A percentile compares a stretch with the other conserved stretches of the same genome.
Evolutionary conservation across 2,888 invertebrate species (phyloP).

Genomic region (Plutella xylostella): DNA sequence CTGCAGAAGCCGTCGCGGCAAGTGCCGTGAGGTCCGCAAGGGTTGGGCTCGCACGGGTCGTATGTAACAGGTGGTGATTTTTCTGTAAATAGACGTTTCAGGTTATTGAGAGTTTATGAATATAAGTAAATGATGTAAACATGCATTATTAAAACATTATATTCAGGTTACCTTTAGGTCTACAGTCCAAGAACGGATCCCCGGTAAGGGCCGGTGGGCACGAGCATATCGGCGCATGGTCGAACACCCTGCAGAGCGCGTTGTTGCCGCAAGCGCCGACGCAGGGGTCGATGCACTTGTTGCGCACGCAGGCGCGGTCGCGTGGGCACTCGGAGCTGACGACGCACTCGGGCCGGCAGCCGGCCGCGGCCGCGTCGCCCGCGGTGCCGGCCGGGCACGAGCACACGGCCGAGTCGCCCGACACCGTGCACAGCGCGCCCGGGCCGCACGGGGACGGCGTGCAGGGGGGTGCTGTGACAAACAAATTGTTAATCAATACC

Average conservation of each 20-base stretch:
- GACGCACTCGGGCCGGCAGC: constrained; percentile 86
- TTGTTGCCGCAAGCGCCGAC: constrained; percentile 83
- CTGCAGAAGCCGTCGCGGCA: constrained; percentile 75
- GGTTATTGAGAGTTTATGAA: too few species aligned
- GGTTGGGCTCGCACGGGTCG: constrained; percentile 78
- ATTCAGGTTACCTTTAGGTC: constrained; percentile 30
- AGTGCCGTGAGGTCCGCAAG: constrained; percentile 77
- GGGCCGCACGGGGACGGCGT: constrained; percentile 82
- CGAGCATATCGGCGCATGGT: constrained; percentile 76
- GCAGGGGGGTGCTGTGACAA: constrained; percentile 69
- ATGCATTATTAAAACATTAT: neutral
- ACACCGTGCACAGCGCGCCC: constrained; percentile 75
- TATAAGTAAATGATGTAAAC: neutral
- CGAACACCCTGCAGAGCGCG: constrained; percentile 76
- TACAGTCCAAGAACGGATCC: constrained; percentile 84
- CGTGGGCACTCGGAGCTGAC: constrained; percentile 84
- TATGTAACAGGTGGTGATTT: constrained; percentile 25
- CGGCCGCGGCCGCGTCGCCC: constrained; percentile 79
- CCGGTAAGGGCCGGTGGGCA: constrained; percentile 80
- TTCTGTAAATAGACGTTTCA: constrained; percentile 10
- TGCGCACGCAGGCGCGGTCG: constrained; percentile 80
- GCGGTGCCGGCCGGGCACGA: constrained; percentile 81
- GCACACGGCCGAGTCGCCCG: constrained; percentile 75
- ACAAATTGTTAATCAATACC: neutral
- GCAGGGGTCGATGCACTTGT: constrained; percentile 86